These are phyloP conservation scores for Cyanistes caeruleus DNA, from an alignment of 2,113 vertebrate species.

Conservation along the genomic window DNA sequence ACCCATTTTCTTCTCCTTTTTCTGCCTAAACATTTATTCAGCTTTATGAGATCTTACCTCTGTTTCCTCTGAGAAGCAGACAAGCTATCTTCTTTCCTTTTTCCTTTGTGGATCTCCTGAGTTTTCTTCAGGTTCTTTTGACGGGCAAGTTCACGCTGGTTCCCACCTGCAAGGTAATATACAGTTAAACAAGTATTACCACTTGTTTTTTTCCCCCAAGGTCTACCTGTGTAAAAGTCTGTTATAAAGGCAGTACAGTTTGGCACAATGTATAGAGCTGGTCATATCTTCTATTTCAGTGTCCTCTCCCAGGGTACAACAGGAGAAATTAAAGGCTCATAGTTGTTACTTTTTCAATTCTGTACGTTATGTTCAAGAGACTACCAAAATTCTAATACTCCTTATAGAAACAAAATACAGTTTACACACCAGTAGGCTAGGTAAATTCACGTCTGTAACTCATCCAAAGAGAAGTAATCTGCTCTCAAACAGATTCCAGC, in stretches of 20 bases:
- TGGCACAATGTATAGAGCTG: neutral
- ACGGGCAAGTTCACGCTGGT: constrained; percentile 80
- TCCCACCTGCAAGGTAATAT: constrained; percentile 67
- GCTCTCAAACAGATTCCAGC: neutral
- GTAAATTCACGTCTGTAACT: neutral
- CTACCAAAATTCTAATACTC: neutral
- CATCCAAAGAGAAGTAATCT: neutral
- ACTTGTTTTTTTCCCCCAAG: neutral
- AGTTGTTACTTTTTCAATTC: neutral
- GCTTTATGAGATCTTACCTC: constrained; percentile 44
- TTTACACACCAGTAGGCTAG: neutral
- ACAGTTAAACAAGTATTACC: neutral
- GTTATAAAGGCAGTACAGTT: neutral
- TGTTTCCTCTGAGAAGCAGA: constrained; percentile 79
- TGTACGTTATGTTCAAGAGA: neutral
- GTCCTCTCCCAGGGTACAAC: neutral
- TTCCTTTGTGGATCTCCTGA: constrained; percentile 79
- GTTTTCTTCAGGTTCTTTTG: constrained; percentile 82
- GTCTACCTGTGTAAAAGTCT: neutral
- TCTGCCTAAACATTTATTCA: neutral
- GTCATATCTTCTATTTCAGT: neutral
- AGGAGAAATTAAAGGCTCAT: neutral
- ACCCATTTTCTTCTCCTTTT: neutral
- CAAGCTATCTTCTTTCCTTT: constrained; percentile 80
- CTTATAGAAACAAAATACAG: neutral